A percentile compares a stretch with the other conserved stretches of the same genome.
Evolutionary conservation across 2,888 invertebrate species (phyloP).

Genomic region (Allophyes oxyacanthae): DNA sequence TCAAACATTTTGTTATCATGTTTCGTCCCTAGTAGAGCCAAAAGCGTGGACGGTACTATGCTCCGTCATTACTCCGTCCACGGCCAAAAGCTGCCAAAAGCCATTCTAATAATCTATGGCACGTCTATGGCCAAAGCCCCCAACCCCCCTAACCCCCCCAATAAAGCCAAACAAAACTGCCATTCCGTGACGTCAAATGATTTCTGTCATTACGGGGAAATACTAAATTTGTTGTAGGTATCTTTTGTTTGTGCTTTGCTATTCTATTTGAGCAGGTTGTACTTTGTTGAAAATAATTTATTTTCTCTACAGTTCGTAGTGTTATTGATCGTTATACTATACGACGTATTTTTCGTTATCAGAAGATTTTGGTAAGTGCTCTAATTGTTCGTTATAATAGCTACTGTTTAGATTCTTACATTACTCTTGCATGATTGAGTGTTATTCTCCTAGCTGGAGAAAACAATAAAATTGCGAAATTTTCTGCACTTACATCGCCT

Average conservation of each 20-base stretch:
- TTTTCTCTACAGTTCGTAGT: constrained; percentile 42
- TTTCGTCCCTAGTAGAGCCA: too few species aligned
- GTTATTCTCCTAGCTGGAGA: not conserved
- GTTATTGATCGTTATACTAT: constrained; percentile 25
- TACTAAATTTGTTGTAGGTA: constrained; percentile 14
- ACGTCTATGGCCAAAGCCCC: too few species aligned
- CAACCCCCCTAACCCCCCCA: too few species aligned
- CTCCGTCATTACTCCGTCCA: too few species aligned
- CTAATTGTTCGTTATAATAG: not conserved
- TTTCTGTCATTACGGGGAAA: too few species aligned
- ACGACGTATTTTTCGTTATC: constrained; percentile 3
- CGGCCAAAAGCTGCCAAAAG: too few species aligned
- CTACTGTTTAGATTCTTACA: not conserved
- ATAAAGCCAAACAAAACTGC: too few species aligned
- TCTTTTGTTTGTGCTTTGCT: constrained; percentile 48
- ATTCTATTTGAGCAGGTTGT: constrained; percentile 29
- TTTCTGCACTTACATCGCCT: constrained; percentile 2
- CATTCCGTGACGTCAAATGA: not conserved
- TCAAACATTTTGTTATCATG: too few species aligned
- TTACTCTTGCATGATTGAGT: constrained; percentile 22
- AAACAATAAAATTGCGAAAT: constrained; percentile 29
- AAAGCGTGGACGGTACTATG: too few species aligned
- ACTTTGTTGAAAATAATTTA: constrained; percentile 41
- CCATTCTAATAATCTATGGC: too few species aligned
- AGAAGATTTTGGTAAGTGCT: constrained; percentile 42